Evolutionary conservation across 2,797 vertebrate species (phyloP).

Genomic region (Channallabes apus): DNA sequence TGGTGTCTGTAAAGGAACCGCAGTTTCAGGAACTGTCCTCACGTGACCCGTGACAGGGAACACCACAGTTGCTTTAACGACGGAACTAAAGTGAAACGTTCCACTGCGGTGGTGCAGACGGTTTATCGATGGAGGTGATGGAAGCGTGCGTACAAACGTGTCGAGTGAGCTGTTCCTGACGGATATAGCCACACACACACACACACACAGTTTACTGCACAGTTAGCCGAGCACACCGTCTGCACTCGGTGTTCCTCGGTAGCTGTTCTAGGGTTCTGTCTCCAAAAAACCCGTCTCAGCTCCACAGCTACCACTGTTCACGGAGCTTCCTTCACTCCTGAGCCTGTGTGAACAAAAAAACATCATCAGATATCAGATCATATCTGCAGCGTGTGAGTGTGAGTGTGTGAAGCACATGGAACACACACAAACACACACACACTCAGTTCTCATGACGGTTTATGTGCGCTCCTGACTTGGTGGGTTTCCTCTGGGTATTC

Average conservation of each 20-base stretch:
- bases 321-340: not conserved
- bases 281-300: not conserved
- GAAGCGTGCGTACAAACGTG: not conserved
- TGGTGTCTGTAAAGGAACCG: constrained; percentile 17
- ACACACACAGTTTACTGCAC: not conserved
- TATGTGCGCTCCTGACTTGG: constrained; percentile 39
- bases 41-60: constrained; percentile 6
- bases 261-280: not conserved
- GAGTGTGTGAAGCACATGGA: not conserved
- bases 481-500: no score
- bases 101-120: not conserved
- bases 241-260: constrained; percentile 13
- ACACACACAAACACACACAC: constrained; percentile 2
- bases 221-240: not conserved
- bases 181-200: not conserved
- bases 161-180: not conserved
- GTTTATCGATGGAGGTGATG: constrained; percentile 4
- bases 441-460: constrained; percentile 48
- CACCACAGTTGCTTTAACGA: not conserved
- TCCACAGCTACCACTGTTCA: no score
- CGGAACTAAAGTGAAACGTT: not conserved
- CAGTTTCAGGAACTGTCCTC: constrained; percentile 19
- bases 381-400: not conserved
- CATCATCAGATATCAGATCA: not conserved
- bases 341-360: not conserved